Evolutionary conservation across 2,113 vertebrate genomes (phyloP).

Genomic region (Myotis brandtii): DNA sequence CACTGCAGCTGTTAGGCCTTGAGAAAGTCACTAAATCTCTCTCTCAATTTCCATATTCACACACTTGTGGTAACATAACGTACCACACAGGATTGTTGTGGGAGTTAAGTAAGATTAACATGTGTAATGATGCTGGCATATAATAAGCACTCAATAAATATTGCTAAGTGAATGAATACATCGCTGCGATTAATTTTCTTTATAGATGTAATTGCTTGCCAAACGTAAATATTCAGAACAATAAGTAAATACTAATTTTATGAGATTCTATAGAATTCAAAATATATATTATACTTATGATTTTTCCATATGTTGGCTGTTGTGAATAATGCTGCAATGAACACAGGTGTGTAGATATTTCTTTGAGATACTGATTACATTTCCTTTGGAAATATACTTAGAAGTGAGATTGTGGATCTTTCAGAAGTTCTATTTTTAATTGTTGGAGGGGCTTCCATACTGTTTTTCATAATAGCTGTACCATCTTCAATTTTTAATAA

Average conservation of each 20-base stretch:
- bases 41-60: not conserved
- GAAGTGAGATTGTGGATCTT: not conserved
- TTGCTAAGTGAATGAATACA: not conserved
- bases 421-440: not conserved
- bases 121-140: not conserved
- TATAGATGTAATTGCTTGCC: not conserved
- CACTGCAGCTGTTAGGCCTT: not conserved
- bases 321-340: not conserved
- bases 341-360: not conserved
- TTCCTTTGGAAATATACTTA: not conserved
- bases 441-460: not conserved
- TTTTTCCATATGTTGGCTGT: not conserved
- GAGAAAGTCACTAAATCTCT: not conserved
- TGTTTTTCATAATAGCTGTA: not conserved
- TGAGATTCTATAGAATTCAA: not conserved
- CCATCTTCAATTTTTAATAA: not conserved
- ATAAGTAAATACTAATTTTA: not conserved
- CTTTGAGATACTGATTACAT: not conserved
- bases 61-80: not conserved
- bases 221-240: not conserved
- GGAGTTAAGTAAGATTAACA: not conserved
- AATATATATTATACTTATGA: not conserved
- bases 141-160: not conserved
- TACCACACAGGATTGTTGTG: not conserved
- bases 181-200: not conserved